Evolutionary conservation across 1,140 invertebrate species (phyloP), one percentile per base, ranked within the genome.

Genomic region (Harlomillsia oculata): DNA sequence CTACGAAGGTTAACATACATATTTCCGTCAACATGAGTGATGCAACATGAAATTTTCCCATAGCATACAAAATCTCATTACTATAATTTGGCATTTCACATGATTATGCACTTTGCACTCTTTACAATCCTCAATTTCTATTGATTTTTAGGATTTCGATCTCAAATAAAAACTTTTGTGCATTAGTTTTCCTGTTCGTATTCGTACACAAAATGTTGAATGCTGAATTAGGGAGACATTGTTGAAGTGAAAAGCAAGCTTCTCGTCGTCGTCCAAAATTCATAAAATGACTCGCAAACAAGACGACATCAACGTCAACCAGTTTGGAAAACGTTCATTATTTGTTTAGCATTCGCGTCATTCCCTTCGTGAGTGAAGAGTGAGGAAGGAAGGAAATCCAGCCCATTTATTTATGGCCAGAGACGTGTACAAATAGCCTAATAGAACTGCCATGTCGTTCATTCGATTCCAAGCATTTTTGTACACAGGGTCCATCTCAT

Each of bases 271-370:
- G n/a, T 20, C 3, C 25, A 5, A n/a, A 9, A 28, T 28, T 25
- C 21, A 28, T 8, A 0, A 30, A 46, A 18, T 25, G 26, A n/a
- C n/a, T 25, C 9, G 9, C 5, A 26, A 44, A 21, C 41, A 32
- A 48, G 30, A 21, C 45, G 23, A 32, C 30, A 18, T 30, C n/a
- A 32, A 32, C 36, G 45, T 48, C 45, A 48, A 48, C 45, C 36
- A 13, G 25, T 48, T 41, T 21, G 16, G 2, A 23, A 48, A 32
- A 48, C 30, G 45, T 48, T 30, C 45, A 32, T 21, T 32, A 21
- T 48, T 48, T 48, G 29, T 48, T 48, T 48, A 48, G 29, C 23
- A 48, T 48, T 48, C 45, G 6, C 45, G 45, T 48, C 28, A 34
- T 48, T 32, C 29, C 18, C 45, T 48, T 14, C n/a, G 21, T 18